Conservation (phyloP, 2,888 invertebrate genomes). For the Catocala sponsa region DNA sequence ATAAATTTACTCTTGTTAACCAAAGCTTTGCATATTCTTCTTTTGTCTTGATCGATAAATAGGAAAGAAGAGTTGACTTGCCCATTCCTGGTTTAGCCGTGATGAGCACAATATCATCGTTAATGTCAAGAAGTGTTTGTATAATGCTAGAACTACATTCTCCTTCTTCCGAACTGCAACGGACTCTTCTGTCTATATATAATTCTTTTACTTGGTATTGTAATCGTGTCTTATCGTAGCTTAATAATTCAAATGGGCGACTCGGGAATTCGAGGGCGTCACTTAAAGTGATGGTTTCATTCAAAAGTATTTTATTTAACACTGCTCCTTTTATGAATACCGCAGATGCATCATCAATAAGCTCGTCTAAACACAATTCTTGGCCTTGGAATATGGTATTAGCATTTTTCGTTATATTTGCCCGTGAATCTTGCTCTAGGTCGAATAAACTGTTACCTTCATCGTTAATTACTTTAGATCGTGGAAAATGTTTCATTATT, state of each 20-base stretch:
- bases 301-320: conserved; percentile 9
- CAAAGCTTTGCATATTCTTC: conserved; percentile 21
- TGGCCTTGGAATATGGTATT: conserved; percentile 10
- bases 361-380: conserved; percentile 6
- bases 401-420: not conserved
- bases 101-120: conserved; percentile 9
- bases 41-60: conserved; percentile 38
- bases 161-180: not conserved
- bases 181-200: conserved; percentile 20
- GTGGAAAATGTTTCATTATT: not conserved
- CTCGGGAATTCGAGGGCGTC: conserved; percentile 1
- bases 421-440: conserved; percentile 2
- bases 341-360: conserved; percentile 5
- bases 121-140: conserved; percentile 19
- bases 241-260: not conserved
- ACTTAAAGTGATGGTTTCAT: conserved; percentile 14
- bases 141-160: not conserved
- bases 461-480: not conserved
- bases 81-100: conserved; percentile 43
- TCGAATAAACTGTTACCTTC: conserved; percentile 5
- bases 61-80: conserved; percentile 39
- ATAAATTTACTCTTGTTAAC: conserved; percentile 13
- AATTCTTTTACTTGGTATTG: conserved; percentile 17
- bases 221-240: conserved; percentile 8
- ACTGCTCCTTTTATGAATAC: conserved; percentile 8